Base-by-base conservation (phyloP, 2,113 vertebrate species). In the Hemichromis elongatus region DNA sequence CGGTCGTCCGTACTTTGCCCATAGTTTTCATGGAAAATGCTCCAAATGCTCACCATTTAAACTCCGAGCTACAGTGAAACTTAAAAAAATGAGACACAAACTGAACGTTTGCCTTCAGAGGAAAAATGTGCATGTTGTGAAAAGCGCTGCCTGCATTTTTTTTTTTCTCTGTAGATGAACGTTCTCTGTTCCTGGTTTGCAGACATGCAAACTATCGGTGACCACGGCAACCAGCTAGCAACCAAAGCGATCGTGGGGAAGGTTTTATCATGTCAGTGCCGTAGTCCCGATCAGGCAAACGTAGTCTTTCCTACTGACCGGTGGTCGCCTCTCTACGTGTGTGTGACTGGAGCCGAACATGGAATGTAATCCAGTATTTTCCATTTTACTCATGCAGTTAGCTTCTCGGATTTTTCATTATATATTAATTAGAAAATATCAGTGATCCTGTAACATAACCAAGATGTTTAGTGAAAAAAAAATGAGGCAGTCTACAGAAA, bases 371-470 rank as follows among this genome's bases (percentile, higher is more conserved):
- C 28, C 30, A 16, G 16, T 33, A 61, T 33, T 4, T 61, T 61
- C 8, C 28, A 61, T 19, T 19, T 61, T 33, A 61, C 63, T 42
- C 63, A 42, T 16, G 63, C 63, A 26, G 3, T 68, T 42, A 68
- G 63, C 35, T 24, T 12, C 37, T 16, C 14, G 6, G 5, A 18
- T 47, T 11, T 37, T 37, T 37, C 9, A 12, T 63, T n/a, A 21
- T 40, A 66, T 66, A 40, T 66, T 66, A 14, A 66, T 66, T 40
- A 24, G 35, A 66, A 66, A 66, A 40, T 66, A 40, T 66, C 61
- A 66, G 10, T 24, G 35, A 66, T 66, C 61, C 35, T 66, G 35
- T 66, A 40, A 40, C 24, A 40, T 66, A 66, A 40, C n/a, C n/a
- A 14, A 66, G 35, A 66, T 66, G 1, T 66, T 19, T 5, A 14